phyloP scores from a whole-genome alignment of 2,888 invertebrate species.

The Ochropleura leucogaster region DNA sequence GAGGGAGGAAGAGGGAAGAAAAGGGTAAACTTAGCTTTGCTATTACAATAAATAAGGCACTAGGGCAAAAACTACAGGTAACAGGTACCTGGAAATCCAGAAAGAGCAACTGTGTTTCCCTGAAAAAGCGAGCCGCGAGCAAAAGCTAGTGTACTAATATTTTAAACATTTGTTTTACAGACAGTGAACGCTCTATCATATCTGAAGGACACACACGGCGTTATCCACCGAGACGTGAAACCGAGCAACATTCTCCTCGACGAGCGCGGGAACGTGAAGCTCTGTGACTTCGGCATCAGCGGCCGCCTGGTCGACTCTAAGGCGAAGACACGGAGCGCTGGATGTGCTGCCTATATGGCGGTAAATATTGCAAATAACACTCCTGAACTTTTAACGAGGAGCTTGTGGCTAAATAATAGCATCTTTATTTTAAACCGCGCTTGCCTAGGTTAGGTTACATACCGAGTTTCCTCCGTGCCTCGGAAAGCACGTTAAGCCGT shows the following conservation, averaged over 20 bases:
- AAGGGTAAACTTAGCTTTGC: too few species aligned
- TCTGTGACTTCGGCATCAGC: constrained; percentile 99
- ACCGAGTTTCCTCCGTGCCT: too few species aligned
- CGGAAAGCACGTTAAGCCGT: too few species aligned
- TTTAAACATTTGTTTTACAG: constrained; percentile 82
- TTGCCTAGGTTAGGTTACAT: too few species aligned
- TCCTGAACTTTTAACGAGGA: background rate
- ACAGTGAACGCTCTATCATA: constrained; percentile 99
- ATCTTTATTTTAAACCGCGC: too few species aligned
- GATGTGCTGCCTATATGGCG: constrained; percentile 99
- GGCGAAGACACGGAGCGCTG: constrained; percentile 98
- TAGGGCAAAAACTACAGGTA: too few species aligned
- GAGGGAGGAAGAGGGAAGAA: too few species aligned
- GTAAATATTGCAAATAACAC: constrained; percentile 89
- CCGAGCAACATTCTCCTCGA: constrained; percentile 99
- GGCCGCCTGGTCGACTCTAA: constrained; percentile 99
- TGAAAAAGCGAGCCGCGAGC: too few species aligned
- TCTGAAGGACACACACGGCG: constrained; percentile 98
- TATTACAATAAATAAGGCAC: too few species aligned
- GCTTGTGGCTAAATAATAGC: too few species aligned
- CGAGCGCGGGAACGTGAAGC: constrained; percentile 98
- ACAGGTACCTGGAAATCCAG: too few species aligned
- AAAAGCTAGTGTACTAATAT: background rate
- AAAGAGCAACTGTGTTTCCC: too few species aligned
- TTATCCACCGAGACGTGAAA: constrained; percentile 99